These are phyloP conservation scores for Myripristis jacobus DNA, from an alignment of 2,797 vertebrate genomes.

Conservation along the genomic window DNA sequence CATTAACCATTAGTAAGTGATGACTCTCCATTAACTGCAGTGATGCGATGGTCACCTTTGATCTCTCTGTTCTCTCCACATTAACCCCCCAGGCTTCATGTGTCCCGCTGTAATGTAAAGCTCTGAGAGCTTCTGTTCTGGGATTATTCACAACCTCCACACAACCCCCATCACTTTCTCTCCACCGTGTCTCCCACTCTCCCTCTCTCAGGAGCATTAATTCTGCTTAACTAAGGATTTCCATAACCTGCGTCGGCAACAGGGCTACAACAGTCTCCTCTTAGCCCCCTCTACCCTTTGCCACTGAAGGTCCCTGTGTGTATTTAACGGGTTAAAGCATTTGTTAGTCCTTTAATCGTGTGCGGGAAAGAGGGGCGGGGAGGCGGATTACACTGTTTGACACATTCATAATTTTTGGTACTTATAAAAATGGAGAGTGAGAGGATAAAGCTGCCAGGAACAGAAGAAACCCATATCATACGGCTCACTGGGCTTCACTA, in stretches of 20 bases:
- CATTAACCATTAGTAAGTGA: constrained; percentile 15
- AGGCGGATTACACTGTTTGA: constrained; percentile 42
- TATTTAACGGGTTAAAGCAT: constrained; percentile 53
- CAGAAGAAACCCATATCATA: constrained; percentile 9
- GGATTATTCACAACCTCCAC: constrained; percentile 70
- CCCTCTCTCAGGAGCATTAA: constrained; percentile 52
- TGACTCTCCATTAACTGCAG: constrained; percentile 51
- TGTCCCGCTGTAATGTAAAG: constrained; percentile 8
- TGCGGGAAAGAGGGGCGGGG: constrained; percentile 17
- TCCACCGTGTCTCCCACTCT: constrained; percentile 8
- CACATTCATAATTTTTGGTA: constrained; percentile 38
- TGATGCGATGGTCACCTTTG: constrained; percentile 47
- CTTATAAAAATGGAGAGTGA: constrained; percentile 33
- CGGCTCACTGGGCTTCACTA: constrained; percentile 22
- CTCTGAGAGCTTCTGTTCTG: constrained; percentile 58
- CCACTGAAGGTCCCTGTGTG: constrained; percentile 30
- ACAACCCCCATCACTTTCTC: constrained; percentile 43
- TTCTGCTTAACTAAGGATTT: constrained; percentile 74
- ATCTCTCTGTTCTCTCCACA: constrained; percentile 35
- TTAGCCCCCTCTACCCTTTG: constrained; percentile 26
- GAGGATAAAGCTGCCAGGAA: constrained; percentile 28
- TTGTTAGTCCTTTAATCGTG: constrained; percentile 52
- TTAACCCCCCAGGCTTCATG: constrained; percentile 37
- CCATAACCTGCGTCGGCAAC: constrained; percentile 44
- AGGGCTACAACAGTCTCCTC: constrained; percentile 34